Evolutionary conservation across 2,113 vertebrate genomes (phyloP), one percentile per base, ranked within the genome.

Genomic region (Zootoca vivipara): DNA sequence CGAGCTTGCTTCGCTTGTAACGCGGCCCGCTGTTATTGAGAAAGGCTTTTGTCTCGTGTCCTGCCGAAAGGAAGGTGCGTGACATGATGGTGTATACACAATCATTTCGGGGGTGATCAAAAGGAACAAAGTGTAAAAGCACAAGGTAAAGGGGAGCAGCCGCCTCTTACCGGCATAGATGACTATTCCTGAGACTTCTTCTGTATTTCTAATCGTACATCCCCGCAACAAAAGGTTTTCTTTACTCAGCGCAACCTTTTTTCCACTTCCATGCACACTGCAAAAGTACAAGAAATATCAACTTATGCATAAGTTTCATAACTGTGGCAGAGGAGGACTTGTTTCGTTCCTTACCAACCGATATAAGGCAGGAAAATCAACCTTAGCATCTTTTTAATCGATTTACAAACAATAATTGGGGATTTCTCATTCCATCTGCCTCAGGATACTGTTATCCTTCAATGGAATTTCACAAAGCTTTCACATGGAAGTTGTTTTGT

Each of bases 1-100:
- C 99, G 88, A 99, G 98, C 94, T 98, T 98, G 87, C 99, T 99
- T 93, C 98, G 98, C 91, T 99, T 99, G 95, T 99, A 99, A 65
- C 99, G 98, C 0, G 99, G 99, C 13, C 99, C 98, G 3, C 98
- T 99, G 96, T 99, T 99, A 95, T 99, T 99, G 89, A 99, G 96
- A 96, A 99, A 98, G 88, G 99, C 98, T 97, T 99, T 99, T 87
- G 99, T 99, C 92, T 99, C 99, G 7, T 99, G 99, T 86, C 99
- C 99, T 99, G 96, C 3, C 82, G 9, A 89, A 69, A 92, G 65
- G 22, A 93, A 90, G 9, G 88, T 90, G 58, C 40, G 89, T 78
- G 52, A 85, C 15, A 89, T 1, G 4, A 90, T n/a, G 40, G 85
- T 46, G 46, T 69, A 87, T 4, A 82, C 0, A 20, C 26, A 85